Evolutionary conservation across 2,797 vertebrate species (phyloP), one percentile per base, ranked within the genome.

Genomic region (Tadarida brasiliensis): DNA sequence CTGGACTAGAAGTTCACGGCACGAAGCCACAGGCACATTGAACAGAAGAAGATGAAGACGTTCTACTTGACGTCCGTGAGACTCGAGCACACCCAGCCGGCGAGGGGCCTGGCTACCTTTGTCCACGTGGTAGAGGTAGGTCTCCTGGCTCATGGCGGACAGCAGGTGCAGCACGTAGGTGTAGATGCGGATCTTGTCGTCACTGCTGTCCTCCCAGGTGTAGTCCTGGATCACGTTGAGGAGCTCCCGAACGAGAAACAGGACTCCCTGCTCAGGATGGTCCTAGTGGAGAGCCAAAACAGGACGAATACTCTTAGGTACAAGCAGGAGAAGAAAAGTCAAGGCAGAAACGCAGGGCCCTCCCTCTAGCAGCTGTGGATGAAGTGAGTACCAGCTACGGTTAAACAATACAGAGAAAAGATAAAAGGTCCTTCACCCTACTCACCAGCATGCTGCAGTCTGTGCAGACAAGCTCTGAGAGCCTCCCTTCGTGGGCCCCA

Each of bases 191-290:
- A 99, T 98, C 98, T 99, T 99, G 51, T 99, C 99, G 0, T 99
- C 99, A 0, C 99, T 99, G 97, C 98, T 99, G 85, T 99, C 99
- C 97, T 99, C 99, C 99, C 99, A 99, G 12, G 99, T 99, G 91
- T 99, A 99, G 98, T 99, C 99, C 98, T 99, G 99, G 94, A 99
- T 99, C 98, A 99, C 99, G 77, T 99, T 99, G 39, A 99, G 99
- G 91, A 99, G 98, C 39, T 99, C 99, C 20, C 99, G 98, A 87
- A 99, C 99, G 57, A 99, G 98, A 95, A 99, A 99, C 91, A 99
- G 97, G 96, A 99, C 99, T 1, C 99, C 99, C 2, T 99, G 99
- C 85, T 99, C 99, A 0, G 99, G 99, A 92, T 99, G 99, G 98
- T 99, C 99, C 99, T 99, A 87, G 6, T 54, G 87, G 71, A 94